Conservation (phyloP, 2,888 invertebrate genomes). For the Iphiclides podalirius region DNA sequence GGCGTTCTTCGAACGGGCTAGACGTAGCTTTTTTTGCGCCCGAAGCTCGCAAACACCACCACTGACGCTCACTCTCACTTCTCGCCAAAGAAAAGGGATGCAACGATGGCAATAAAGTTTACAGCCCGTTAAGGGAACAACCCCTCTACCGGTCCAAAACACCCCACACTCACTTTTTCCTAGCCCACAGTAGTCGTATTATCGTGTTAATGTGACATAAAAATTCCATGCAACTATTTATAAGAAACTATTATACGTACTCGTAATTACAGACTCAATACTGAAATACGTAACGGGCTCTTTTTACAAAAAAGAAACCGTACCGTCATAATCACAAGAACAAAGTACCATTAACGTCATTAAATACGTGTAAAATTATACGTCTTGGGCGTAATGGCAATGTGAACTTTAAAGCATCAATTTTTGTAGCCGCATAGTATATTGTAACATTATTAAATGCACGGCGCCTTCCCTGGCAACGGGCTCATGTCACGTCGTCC, state of each 20-base stretch:
- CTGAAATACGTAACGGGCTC: conserved; percentile 25
- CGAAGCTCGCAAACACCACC: too few relatives aligned
- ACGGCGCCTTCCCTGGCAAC: not conserved
- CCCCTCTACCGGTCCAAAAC: conserved; percentile 11
- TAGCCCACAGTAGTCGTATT: conserved; percentile 23
- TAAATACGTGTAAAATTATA: conserved; percentile 38
- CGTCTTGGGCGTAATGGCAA: conserved; percentile 23
- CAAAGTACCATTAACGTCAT: conserved; percentile 34
- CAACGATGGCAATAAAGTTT: not conserved
- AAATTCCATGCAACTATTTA: conserved; percentile 33
- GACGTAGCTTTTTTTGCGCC: too few relatives aligned
- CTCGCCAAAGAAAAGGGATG: not conserved
- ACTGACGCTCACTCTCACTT: too few relatives aligned
- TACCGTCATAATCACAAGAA: conserved; percentile 31
- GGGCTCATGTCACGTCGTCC: too few relatives aligned
- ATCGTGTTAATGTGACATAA: conserved; percentile 38
- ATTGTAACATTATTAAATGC: not conserved
- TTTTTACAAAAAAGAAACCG: conserved; percentile 28
- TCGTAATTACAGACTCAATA: conserved; percentile 34
- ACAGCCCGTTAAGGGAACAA: conserved; percentile 4
- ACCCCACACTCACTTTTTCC: conserved; percentile 9
- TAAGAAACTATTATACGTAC: conserved; percentile 32
- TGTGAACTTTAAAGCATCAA: conserved; percentile 6
- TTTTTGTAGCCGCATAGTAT: conserved; percentile 10
- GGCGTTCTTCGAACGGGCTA: too few relatives aligned